Base-by-base conservation (phyloP, 1,140 invertebrate species). In the Pemphigus obesinymphae region DNA sequence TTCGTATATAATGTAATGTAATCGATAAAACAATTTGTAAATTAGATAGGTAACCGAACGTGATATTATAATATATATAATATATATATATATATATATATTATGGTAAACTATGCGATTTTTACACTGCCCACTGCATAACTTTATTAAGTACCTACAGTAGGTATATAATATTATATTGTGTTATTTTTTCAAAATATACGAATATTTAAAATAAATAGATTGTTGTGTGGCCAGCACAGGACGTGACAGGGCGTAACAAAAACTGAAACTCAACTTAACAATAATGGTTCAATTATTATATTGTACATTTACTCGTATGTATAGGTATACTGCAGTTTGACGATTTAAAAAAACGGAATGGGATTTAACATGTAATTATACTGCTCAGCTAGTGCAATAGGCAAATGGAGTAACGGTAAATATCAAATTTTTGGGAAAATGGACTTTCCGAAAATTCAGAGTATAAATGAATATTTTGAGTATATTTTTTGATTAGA, bases 241-340 rank as follows among this genome's bases (percentile, higher is more conserved):
- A 72, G 68, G 68, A 72, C 68, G 68, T 72, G 26, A 72, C 68
- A 72, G 68, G 68, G 68, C 68, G 68, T 72, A 72, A 72, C 68
- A 72, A 48, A 10, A 72, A 72, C 40, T 29, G 15, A 72, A 72
- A 72, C 40, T 26, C 40, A 17, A 72, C 68, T 48, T 48, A 72
- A 72, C 26, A 72, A 72, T 72, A 72, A 72, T 72, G 26, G 43
- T 72, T 72, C 68, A 72, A 72, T 72, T n/a, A n/a, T n/a, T n/a
- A n/a, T n/a, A n/a, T n/a, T 72, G 68, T 48, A 48, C 68, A 72
- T 43, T n/a, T n/a, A n/a, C n/a, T n/a, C n/a, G n/a, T n/a, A n/a
- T n/a, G n/a, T n/a, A n/a, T n/a, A n/a, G n/a, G n/a, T n/a, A n/a
- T n/a, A n/a, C n/a, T n/a, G n/a, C n/a, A 4, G 40, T 70, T 70